Base-by-base conservation (phyloP, 2,797 vertebrate species). In the Chiroxiphia lanceolata region DNA sequence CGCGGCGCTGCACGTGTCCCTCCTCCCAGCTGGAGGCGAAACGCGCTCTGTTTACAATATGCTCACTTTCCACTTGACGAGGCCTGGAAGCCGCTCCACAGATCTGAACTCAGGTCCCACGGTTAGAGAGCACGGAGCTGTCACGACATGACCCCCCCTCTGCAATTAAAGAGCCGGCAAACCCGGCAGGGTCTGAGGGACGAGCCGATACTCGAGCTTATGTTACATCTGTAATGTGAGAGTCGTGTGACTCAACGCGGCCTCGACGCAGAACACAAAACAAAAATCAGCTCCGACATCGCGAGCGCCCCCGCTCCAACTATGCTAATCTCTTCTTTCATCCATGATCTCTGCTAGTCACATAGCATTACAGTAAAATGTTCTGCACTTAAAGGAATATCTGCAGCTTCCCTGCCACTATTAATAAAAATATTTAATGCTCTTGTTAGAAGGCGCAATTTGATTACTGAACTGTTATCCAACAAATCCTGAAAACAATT, bases 371-470 rank as follows among this genome's bases (percentile, higher is more conserved):
- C 11, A 27, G 63, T 88, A 96, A 97, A 96, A 56, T 34, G 44
- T 87, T 90, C 91, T 85, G 90, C 72, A 86, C 69, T 90, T 93
- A 67, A 95, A 96, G 93, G 89, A 95, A 50, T 97, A 95, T 84
- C 54, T 69, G 87, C 74, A 51, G 92, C 78, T 75, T 96, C 57
- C 64, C 83, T 96, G 93, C 91, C 90, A 93, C 57, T 63, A 76
- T 79, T 96, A 97, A 97, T 97, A 94, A 97, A 94, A 97, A 96
- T 95, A 95, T 97, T 95, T 94, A 97, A 96, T 95, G 47, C 59
- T 82, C 77, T 90, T 96, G 86, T 96, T 95, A 94, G 95, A 87
- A 97, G 94, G 87, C 72, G 40, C 82, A 95, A 87, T 97, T 97
- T 96, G 94, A 97, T 97, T 96, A 97, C 93, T 69, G 76, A 96